Evolutionary conservation across 2,113 vertebrate genomes (phyloP), one percentile per base, ranked within the genome.

Genomic region (Galeopterus variegatus): DNA sequence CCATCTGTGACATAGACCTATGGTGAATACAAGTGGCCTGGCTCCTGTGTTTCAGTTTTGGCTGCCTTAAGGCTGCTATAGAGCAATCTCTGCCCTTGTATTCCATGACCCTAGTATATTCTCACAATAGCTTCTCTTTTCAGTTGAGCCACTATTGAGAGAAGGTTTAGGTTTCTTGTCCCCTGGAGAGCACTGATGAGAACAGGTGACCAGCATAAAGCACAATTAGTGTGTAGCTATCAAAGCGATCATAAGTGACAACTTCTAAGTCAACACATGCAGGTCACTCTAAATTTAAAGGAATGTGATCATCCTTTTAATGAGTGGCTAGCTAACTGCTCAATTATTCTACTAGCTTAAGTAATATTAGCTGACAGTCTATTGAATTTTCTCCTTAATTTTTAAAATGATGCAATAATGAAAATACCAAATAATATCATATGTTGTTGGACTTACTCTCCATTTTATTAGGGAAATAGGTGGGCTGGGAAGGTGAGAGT

Each of bases 211-310:
- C 15, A 28, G 8, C 24, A 28, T 6, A 90, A 79, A 93, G 73
- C 17, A 75, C 76, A 50, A 52, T 50, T 60, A 41, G 17, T 18
- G 2, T 52, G 4, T 54, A 82, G 33, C 18, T 26, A 83, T 31
- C 58, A 83, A 88, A 91, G 18, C 81, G 21, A 85, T 56, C 12
- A 33, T 15, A 8, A 93, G 31, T 21, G 64, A 73, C 2, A 64
- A 50, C 23, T 83, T 94, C 14, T 8, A 64, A 79, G 15, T 31
- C 2, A 45, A 17, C 17, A 36, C 7, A 11, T 12, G 18, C 6
- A n/a, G 18, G 48, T 19, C 50, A 90, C 31, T 79, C 58, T 52
- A 69, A 36, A 90, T 62, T 76, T 87, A 69, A 95, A 95, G 52
- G 23, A 48, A 72, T 52, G 19, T 41, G n/a, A 33, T 17, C 36